Percentiles rank a stretch among this genome's conserved stretches.
phyloP scores from a whole-genome alignment of 2,113 vertebrate genomes.

The Hemibagrus wyckioides region DNA sequence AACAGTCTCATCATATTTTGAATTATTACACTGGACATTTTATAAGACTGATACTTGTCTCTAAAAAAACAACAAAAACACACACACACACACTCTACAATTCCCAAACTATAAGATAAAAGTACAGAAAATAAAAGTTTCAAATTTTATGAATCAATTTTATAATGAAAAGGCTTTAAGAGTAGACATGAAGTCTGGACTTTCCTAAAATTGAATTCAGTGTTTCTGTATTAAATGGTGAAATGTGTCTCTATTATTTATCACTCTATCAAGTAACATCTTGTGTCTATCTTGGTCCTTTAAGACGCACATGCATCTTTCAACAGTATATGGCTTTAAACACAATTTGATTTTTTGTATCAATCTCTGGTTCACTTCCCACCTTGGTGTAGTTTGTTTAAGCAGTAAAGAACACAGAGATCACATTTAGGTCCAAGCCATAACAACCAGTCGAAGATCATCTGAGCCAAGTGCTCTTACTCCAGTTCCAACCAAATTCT shows the following conservation, averaged over 20 bases:
- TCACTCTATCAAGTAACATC: neutral
- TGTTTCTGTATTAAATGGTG: neutral
- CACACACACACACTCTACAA: neutral
- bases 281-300: neutral
- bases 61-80: neutral
- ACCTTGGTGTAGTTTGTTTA: neutral
- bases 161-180: neutral
- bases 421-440: neutral
- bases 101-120: neutral
- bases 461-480: neutral
- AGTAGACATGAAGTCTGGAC: neutral
- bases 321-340: neutral
- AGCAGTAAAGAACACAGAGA: neutral
- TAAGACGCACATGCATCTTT: neutral
- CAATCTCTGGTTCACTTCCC: neutral
- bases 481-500: neutral
- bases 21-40: neutral
- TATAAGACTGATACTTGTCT: neutral
- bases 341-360: neutral
- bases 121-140: neutral
- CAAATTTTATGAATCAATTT: neutral
- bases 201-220: neutral
- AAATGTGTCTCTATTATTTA: neutral
- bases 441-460: neutral
- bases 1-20: neutral